Percentiles rank a stretch among this genome's conserved stretches.
These are phyloP conservation scores for Shinisaurus crocodilurus DNA, from an alignment of 2,113 vertebrate species.

Conservation along the genomic window DNA sequence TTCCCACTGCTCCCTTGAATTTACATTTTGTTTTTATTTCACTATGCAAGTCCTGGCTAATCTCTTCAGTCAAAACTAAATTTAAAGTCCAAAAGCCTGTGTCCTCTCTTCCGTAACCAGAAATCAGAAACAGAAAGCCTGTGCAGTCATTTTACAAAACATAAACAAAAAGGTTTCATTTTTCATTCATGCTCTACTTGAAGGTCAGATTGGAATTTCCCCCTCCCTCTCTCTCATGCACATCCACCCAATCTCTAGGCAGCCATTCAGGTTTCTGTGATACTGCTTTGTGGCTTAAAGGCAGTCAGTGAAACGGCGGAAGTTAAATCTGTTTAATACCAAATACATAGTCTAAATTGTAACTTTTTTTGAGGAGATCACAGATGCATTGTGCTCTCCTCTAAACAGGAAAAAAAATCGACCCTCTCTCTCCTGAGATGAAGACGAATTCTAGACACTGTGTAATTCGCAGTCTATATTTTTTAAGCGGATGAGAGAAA, in stretches of 20 bases:
- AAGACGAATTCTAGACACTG: not conserved
- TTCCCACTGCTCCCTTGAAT: not conserved
- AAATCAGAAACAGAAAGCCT: conserved; percentile 29
- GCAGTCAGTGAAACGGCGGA: conserved; percentile 7
- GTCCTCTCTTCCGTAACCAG: conserved; percentile 26
- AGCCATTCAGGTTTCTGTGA: conserved; percentile 14
- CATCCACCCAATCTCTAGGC: not conserved
- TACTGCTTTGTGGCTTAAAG: conserved; percentile 8
- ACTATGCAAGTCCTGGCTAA: not conserved
- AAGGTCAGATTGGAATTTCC: conserved; percentile 52
- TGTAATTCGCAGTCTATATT: not conserved
- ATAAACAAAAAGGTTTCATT: conserved; percentile 53
- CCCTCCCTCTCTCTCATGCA: conserved; percentile 29
- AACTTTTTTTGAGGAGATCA: conserved; percentile 16
- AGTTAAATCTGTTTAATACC: not conserved
- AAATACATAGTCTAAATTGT: conserved; percentile 30
- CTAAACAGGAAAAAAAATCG: not conserved
- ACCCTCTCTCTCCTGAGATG: not conserved
- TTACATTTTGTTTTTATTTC: not conserved
- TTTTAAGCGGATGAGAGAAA: not conserved
- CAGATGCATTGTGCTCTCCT: not conserved
- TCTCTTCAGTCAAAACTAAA: not conserved
- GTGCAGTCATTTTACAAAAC: conserved; percentile 36
- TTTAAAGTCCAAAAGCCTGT: not conserved
- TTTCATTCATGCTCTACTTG: conserved; percentile 52